Percentiles rank a stretch among this genome's conserved stretches.
Evolutionary conservation across 1,140 invertebrate species (phyloP).

Genomic region (Caenorhabditis remanei): DNA sequence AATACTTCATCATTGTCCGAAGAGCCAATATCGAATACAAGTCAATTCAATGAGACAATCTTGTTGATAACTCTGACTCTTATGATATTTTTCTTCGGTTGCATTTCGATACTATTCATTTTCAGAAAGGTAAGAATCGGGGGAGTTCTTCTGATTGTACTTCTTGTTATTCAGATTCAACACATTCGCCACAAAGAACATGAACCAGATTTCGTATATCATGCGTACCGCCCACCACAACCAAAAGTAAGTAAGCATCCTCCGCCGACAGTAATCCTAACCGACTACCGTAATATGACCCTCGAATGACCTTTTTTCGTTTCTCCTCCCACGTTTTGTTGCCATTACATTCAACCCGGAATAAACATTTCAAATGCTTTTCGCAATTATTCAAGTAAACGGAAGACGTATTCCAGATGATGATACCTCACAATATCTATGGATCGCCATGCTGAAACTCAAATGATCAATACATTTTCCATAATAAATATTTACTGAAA

Average conservation of each 20-base stretch:
- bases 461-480: neutral
- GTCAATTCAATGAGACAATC: slow-evolving; percentile 51
- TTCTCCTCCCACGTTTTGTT: neutral
- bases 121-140: slow-evolving; percentile 35
- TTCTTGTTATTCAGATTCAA: slow-evolving; percentile 28
- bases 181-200: slow-evolving; percentile 35
- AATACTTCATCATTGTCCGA: slow-evolving; percentile 44
- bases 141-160: no score
- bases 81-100: slow-evolving; percentile 45
- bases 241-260: slow-evolving; percentile 50
- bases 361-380: neutral
- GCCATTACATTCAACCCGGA: neutral
- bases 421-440: slow-evolving; percentile 46
- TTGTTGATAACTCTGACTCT: slow-evolving; percentile 40
- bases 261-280: slow-evolving; percentile 35
- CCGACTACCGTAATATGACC: slow-evolving; percentile 52
- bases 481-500: slow-evolving; percentile 10
- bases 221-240: slow-evolving; percentile 44
- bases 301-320: slow-evolving; percentile 3
- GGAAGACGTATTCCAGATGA: slow-evolving; percentile 16
- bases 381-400: neutral
- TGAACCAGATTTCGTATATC: slow-evolving; percentile 34
- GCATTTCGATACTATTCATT: slow-evolving; percentile 36
- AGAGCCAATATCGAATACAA: slow-evolving; percentile 41
- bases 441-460: slow-evolving; percentile 43